phyloP scores from a whole-genome alignment of 1,140 invertebrate genomes.

The Pseudomyrmex cubaensis region DNA sequence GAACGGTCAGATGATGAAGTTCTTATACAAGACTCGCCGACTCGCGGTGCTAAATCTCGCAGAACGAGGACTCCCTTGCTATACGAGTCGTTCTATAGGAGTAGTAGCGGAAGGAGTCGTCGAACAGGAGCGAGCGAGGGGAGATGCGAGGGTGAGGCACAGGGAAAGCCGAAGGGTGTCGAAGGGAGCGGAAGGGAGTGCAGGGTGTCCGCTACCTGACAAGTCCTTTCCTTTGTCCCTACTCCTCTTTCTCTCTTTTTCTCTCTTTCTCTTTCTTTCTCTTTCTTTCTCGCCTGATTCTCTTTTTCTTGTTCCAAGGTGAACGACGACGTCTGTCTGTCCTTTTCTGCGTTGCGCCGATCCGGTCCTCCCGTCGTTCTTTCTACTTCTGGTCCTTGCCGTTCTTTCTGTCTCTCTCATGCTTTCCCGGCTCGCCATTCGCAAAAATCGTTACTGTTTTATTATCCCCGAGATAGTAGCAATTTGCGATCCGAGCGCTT shows the following conservation, averaged over 20 bases:
- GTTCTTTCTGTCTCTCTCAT: conserved; percentile 47
- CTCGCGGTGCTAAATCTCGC: conserved; percentile 52
- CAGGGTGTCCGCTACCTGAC: conserved; percentile 76
- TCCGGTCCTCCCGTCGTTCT: conserved; percentile 32
- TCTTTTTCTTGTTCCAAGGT: conserved; percentile 73
- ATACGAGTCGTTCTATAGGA: conserved; percentile 32
- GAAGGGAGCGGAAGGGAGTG: conserved; percentile 64
- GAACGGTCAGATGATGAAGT: conserved; percentile 44
- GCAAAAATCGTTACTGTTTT: conserved; percentile 53
- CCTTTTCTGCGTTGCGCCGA: conserved; percentile 38
- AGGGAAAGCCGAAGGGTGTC: conserved; percentile 60
- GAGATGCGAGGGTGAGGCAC: conserved; percentile 27
- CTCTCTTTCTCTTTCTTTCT: conserved; percentile 74
- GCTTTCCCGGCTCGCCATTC: conserved; percentile 38
- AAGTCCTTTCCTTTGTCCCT: conserved; percentile 77
- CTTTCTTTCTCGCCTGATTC: conserved; percentile 36
- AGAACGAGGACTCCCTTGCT: conserved; percentile 41
- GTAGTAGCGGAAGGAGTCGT: conserved; percentile 45
- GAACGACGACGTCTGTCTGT: conserved; percentile 65
- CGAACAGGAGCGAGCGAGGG: conserved; percentile 43
- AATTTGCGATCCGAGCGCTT: conserved; percentile 51
- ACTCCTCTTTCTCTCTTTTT: conserved; percentile 34
- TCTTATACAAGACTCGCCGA: conserved; percentile 33
- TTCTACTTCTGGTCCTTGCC: conserved; percentile 4
- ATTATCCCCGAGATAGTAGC: conserved; percentile 53